Evolutionary conservation across 1,140 invertebrate genomes (phyloP), one percentile per base, ranked within the genome.

Genomic region (Pygmarrhopalites habei): DNA sequence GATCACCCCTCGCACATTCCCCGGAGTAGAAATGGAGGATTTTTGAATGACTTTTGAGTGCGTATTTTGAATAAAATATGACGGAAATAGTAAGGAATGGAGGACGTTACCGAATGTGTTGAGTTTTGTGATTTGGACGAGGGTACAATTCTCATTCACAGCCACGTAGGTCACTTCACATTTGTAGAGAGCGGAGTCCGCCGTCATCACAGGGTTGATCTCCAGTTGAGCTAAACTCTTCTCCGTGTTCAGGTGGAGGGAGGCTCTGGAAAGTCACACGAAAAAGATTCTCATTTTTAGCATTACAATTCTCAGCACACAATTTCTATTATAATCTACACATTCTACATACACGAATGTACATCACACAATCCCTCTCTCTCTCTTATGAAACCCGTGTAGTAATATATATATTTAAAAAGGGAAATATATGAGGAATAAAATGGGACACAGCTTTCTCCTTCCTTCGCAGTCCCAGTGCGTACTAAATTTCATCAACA

Each of bases 131-230:
- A 64, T 70, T 43, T 71, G 68, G 7, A 69, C 57, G 30, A 71
- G 68, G 39, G 64, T 60, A 56, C 67, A 71, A 44, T 69, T 68
- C 29, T 67, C 67, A 49, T 65, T 60, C 1, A 65, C 67, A 72
- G 87, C 84, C 5, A 89, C 75, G 75, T 90, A 91, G 1, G 88
- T 91, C 64, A 90, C 87, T 75, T 91, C 88, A 73, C 89, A 92
- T 68, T 87, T 87, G 79, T 88, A 92, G 10, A 86, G 79, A 0
- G 86, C 88, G 71, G 91, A 88, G 75, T 92, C 89, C 55, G 82
- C 80, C 14, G 87, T 77, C 58, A 83, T 78, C 3, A 90, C 77
- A 30, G 83, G 77, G 26, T 79, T 78, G 63, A 90, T 86, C 72
- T 83, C 80, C 71, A 89, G 76, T 71, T 82, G 82, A 0, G 85